phyloP scores from a whole-genome alignment of 2,113 vertebrate species.

The Neoarius graeffei region DNA sequence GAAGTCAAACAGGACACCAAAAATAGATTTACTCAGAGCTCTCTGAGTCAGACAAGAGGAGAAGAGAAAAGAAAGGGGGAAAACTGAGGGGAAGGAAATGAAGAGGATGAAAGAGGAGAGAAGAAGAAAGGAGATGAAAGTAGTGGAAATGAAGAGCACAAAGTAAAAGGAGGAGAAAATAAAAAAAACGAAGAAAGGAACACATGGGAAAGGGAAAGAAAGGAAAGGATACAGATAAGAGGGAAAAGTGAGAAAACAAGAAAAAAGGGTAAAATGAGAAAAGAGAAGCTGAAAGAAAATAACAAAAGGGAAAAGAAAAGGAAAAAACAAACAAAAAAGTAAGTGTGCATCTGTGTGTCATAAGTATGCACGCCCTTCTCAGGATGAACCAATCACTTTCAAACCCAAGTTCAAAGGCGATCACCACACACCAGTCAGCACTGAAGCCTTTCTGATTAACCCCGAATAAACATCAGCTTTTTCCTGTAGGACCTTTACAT shows the following conservation, averaged over 20 bases:
- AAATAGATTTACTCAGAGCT: conserved; percentile 53
- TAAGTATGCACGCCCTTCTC: background rate
- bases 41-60: background rate
- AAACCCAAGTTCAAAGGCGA: background rate
- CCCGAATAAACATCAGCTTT: background rate
- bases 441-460: background rate
- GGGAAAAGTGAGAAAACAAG: too few relatives aligned
- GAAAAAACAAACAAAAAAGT: background rate
- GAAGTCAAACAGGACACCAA: conserved; percentile 9
- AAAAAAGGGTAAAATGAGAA: too few relatives aligned
- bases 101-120: background rate
- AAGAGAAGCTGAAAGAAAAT: background rate
- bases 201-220: background rate
- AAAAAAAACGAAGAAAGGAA: background rate
- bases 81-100: background rate
- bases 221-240: background rate
- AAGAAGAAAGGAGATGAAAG: background rate
- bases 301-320: background rate
- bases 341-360: background rate
- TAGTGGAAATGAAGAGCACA: background rate
- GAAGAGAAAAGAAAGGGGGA: background rate
- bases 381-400: background rate
- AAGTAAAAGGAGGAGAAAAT: background rate
- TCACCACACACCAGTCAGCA: background rate
- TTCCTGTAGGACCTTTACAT: background rate